Evolutionary conservation across 2,888 invertebrate species (phyloP).

Genomic region (Ceriagrion tenellum): DNA sequence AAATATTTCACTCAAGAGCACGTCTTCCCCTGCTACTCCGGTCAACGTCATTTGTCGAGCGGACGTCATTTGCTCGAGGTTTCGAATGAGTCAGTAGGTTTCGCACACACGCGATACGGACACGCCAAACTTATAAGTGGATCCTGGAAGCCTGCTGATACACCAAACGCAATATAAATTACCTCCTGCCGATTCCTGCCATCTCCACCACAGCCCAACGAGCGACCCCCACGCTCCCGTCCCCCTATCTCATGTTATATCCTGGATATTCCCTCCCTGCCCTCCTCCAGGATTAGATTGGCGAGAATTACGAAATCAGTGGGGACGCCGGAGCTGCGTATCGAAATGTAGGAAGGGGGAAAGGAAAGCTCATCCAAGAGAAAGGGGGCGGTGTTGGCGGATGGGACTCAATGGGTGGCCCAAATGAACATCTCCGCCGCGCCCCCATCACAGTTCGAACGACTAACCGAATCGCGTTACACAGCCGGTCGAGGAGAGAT

Average conservation of each 20-base stretch:
- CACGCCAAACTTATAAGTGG: not conserved
- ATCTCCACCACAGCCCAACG: not conserved
- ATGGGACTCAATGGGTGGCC: not conserved
- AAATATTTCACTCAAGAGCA: not conserved
- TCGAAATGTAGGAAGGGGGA: not conserved
- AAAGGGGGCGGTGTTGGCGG: not conserved
- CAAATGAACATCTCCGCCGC: not conserved
- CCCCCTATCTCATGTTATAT: not conserved
- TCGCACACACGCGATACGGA: not conserved
- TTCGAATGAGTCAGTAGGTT: not conserved
- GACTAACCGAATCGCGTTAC: constrained; percentile 24
- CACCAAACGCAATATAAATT: not conserved
- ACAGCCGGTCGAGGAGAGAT: not conserved
- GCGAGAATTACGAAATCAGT: not conserved
- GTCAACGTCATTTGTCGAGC: not conserved
- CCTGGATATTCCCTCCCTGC: not conserved
- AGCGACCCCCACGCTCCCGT: not conserved
- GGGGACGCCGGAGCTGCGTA: not conserved
- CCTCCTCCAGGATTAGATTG: not conserved
- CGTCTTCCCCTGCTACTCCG: not conserved
- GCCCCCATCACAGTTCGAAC: not conserved
- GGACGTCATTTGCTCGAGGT: not conserved
- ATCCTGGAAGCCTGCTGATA: not conserved
- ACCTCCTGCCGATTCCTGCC: not conserved
- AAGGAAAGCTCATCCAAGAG: not conserved